phyloP scores from a whole-genome alignment of 2,113 vertebrate genomes.

The Cricetomys ansorgei region DNA sequence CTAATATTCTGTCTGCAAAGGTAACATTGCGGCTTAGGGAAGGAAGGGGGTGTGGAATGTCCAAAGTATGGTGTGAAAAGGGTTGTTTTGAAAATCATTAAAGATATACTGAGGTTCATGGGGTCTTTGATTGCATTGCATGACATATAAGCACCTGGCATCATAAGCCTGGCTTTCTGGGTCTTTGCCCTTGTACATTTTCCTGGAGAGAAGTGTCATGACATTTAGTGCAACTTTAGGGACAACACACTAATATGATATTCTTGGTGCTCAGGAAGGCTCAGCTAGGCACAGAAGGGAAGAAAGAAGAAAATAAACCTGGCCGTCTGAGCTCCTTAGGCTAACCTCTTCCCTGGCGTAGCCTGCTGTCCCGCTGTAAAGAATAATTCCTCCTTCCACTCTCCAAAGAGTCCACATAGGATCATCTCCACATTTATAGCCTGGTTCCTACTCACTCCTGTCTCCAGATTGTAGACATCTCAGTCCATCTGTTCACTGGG shows the following conservation, averaged over 20 bases:
- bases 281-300: background rate
- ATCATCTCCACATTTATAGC: background rate
- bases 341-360: no score
- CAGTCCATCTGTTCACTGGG: background rate
- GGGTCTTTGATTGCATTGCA: slow-evolving; percentile 56
- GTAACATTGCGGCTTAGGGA: slow-evolving; percentile 66
- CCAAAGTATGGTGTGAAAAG: slow-evolving; percentile 34
- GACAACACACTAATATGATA: background rate
- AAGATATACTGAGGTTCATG: background rate
- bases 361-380: background rate
- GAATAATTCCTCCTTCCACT: background rate
- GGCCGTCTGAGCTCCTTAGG: background rate
- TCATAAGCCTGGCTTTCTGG: background rate
- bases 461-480: background rate
- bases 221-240: slow-evolving; percentile 18
- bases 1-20: slow-evolving; percentile 60
- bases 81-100: slow-evolving; percentile 67
- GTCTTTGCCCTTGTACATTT: background rate
- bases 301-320: background rate
- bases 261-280: slow-evolving; percentile 30
- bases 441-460: background rate
- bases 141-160: background rate
- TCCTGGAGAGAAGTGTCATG: background rate
- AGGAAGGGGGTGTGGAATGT: slow-evolving; percentile 36
- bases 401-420: background rate